These are phyloP conservation scores for Xyliphius kryptos DNA, from an alignment of 2,113 vertebrate species.

Conservation along the genomic window DNA sequence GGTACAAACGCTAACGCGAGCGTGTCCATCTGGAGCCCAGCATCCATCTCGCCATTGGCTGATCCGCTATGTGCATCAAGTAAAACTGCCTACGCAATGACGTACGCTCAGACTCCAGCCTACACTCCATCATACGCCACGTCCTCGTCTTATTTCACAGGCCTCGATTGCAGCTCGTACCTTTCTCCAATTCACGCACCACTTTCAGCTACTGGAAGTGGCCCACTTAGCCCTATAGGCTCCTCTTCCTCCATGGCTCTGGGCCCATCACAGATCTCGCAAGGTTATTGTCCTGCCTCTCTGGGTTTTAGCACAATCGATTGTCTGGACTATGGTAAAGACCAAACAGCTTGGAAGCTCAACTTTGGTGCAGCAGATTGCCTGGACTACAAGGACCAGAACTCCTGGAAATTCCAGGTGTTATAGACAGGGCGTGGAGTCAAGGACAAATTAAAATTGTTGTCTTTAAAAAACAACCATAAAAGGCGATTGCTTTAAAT, in stretches of 20 bases:
- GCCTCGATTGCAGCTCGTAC: slow-evolving; percentile 80
- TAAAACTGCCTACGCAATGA: slow-evolving; percentile 68
- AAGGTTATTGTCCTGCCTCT: slow-evolving; percentile 70
- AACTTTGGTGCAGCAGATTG: slow-evolving; percentile 81
- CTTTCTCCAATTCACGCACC: slow-evolving; percentile 80
- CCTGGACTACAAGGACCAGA: slow-evolving; percentile 86
- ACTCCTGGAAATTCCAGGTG: slow-evolving; percentile 86
- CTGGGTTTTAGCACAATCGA: slow-evolving; percentile 74
- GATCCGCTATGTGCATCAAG: slow-evolving; percentile 76
- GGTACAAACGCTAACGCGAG: slow-evolving; percentile 66
- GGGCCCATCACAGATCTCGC: slow-evolving; percentile 73
- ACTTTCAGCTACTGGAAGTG: slow-evolving; percentile 69
- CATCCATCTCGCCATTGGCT: slow-evolving; percentile 74
- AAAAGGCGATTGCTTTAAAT: no score
- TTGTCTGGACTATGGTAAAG: slow-evolving; percentile 79
- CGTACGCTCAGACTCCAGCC: slow-evolving; percentile 73
- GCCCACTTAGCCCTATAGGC: slow-evolving; percentile 71
- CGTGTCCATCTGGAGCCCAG: slow-evolving; percentile 81
- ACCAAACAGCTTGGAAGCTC: slow-evolving; percentile 77
- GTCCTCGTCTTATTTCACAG: slow-evolving; percentile 75
- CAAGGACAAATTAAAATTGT: no score
- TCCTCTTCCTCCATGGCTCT: slow-evolving; percentile 71
- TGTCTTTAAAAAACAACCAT: no score
- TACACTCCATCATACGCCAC: slow-evolving; percentile 72
- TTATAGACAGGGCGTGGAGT: slow-evolving; percentile 70